Percentiles rank a stretch among this genome's conserved stretches.
Evolutionary conservation across 2,888 invertebrate genomes (phyloP).

Genomic region (Molanna angustata): DNA sequence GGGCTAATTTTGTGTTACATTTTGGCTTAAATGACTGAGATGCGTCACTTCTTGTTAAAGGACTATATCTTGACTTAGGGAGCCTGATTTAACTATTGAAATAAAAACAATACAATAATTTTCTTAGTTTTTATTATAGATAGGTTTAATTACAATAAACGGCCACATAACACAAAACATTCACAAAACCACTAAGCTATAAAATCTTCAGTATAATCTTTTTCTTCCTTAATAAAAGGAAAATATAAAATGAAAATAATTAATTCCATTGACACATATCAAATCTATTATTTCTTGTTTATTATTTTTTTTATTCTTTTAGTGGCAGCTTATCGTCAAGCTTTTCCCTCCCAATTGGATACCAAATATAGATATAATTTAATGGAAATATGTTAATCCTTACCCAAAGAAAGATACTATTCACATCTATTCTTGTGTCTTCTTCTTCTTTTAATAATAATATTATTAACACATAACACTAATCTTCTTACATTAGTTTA

Average conservation of each 20-base stretch:
- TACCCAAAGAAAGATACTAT: conserved; percentile 30
- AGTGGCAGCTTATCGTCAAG: no score
- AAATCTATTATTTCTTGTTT: conserved; percentile 32
- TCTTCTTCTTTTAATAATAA: conserved; percentile 25
- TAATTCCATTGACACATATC: conserved; percentile 31
- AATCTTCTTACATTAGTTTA: conserved; percentile 27
- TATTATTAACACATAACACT: conserved; percentile 32
- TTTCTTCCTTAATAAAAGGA: conserved; percentile 15
- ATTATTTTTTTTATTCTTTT: no score
- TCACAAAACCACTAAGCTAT: conserved; percentile 34
- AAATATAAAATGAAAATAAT: conserved; percentile 24
- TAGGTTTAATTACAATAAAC: conserved; percentile 34
- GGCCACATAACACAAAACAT: conserved; percentile 34
- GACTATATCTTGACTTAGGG: no score
- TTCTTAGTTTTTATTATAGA: conserved; percentile 33
- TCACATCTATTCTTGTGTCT: conserved; percentile 31
- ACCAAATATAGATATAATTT: background rate
- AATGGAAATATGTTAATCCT: no score
- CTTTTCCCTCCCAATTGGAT: no score
- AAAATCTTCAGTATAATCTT: conserved; percentile 27
- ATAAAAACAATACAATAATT: no score
- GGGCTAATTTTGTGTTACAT: no score
- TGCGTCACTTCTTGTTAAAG: no score
- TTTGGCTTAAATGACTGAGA: no score
- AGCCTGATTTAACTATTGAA: no score